Evolutionary conservation across 2,797 vertebrate species (phyloP), one percentile per base, ranked within the genome.

Genomic region (Carduelis carduelis): DNA sequence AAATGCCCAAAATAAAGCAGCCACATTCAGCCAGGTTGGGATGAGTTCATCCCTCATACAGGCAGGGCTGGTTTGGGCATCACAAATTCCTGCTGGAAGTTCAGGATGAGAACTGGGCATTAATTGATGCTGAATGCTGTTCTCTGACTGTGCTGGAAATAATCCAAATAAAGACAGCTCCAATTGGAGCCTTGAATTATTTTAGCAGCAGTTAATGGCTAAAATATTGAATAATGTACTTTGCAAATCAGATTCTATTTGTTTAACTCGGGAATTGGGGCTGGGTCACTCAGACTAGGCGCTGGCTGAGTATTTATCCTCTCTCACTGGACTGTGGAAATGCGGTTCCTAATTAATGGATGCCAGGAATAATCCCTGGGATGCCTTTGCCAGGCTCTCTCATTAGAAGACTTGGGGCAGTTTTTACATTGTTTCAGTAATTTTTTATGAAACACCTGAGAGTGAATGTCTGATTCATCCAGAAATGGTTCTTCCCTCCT

Each of bases 221-320:
- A 11, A 86, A 94, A 93, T 90, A 98, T 98, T 98, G 98, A 98
- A 98, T 98, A 97, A 98, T 97, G 98, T 97, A 23, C 98, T 98
- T 98, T 98, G 98, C 98, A 98, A 98, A 98, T 98, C 98, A 98
- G 98, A 97, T 98, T 98, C 98, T 97, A 98, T 95, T 93, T 91
- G 44, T 98, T 98, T 97, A 98, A 96, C 96, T 97, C 98, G 96
- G 98, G 98, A 98, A 96, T 83, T 97, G 97, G 98, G 97, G 97
- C 97, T 98, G 98, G 98, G 98, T 98, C 98, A 97, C 98, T 97
- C 97, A 60, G 96, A 97, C 97, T 97, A 98, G 98, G 96, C 65
- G 71, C 94, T 78, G 89, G 19, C 47, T 75, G 96, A 88, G 97
- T 97, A 97, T 97, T 97, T 93, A 96, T 98, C 96, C 91, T 98